phyloP scores from a whole-genome alignment of 2,797 vertebrate genomes.

The Myiotriccus ornatus region DNA sequence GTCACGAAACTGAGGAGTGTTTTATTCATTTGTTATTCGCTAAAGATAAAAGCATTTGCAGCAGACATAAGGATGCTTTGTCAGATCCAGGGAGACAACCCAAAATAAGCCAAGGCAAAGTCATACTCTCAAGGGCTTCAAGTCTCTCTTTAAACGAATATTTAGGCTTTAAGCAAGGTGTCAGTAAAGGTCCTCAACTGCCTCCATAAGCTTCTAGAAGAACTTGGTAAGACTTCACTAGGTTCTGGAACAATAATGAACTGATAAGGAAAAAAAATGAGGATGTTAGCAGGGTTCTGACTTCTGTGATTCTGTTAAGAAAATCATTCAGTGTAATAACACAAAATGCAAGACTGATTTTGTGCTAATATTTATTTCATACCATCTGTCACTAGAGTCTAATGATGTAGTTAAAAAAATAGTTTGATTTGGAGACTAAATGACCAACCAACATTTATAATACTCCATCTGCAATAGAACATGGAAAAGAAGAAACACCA shows the following conservation, averaged over 20 bases:
- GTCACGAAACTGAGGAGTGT: not conserved
- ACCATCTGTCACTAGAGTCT: conserved; percentile 38
- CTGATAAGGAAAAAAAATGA: not conserved
- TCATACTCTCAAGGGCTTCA: not conserved
- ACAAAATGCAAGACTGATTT: conserved; percentile 24
- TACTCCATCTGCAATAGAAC: not conserved
- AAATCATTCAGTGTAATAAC: conserved; percentile 32
- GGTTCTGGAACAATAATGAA: not conserved
- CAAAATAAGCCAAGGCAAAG: conserved; percentile 5
- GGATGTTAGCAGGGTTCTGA: conserved; percentile 7
- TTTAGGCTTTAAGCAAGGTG: not conserved
- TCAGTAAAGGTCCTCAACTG: not conserved
- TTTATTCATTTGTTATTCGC: not conserved
- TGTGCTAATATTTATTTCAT: conserved; percentile 62
- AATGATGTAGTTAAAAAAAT: conserved; percentile 30
- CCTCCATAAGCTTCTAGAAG: not conserved
- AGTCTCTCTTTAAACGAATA: not conserved
- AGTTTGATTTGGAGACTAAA: conserved; percentile 26
- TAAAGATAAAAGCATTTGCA: not conserved
- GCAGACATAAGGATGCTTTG: not conserved
- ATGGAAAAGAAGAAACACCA: not conserved
- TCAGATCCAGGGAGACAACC: not conserved
- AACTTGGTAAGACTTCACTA: not conserved
- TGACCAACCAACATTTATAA: conserved; percentile 44
- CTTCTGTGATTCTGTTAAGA: conserved; percentile 44